Base-by-base conservation (phyloP, 1,140 invertebrate species). In the Trichonephila inaurata region DNA sequence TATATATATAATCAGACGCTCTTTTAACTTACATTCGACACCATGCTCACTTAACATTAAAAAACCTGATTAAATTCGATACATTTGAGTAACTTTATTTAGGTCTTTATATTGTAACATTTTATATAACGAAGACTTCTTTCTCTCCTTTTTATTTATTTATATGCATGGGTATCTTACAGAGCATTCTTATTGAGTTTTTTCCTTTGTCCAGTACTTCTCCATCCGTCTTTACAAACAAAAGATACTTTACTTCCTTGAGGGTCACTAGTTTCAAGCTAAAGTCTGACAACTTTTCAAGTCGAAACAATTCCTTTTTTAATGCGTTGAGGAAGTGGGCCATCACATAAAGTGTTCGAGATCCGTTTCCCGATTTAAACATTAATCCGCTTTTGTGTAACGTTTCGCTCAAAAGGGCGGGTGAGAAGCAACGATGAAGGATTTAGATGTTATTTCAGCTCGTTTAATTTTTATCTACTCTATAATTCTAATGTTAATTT, bases 281-380 rank as follows among this genome's bases (percentile, higher is more conserved):
- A 10, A 51, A 51, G 51, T 51, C 21, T 69, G 24, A 69, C 66
- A 69, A n/a, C 66, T 69, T 69, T n/a, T 69, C n/a, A 28, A 21
- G 10, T 24, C 66, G n/a, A 69, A 69, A 69, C 66, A 69, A 12
- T 51, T 10, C 51, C 51, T 51, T 69, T 69, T n/a, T 69, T 69
- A 14, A 3, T 69, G n/a, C 66, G 21, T 28, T 69, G 66, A 69
- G 66, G 66, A 69, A 69, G 66, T 69, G 66, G 66, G 66, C 66
- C 66, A 69, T 69, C n/a, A 69, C 51, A 51, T 51, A 10, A 51
- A 51, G 51, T 51, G 51, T 51, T 51, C 51, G 51, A 51, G 66
- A 69, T 69, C 66, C 66, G 66, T 69, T 51, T 69, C 66, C 66
- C 66, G 66, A 69, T 69, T 69, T 69, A 69, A 66, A 69, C 24